Percentiles rank a stretch among this genome's conserved stretches.
Evolutionary conservation across 1,140 invertebrate genomes (phyloP).

Genomic region (Pseudomyrmex cubaensis): DNA sequence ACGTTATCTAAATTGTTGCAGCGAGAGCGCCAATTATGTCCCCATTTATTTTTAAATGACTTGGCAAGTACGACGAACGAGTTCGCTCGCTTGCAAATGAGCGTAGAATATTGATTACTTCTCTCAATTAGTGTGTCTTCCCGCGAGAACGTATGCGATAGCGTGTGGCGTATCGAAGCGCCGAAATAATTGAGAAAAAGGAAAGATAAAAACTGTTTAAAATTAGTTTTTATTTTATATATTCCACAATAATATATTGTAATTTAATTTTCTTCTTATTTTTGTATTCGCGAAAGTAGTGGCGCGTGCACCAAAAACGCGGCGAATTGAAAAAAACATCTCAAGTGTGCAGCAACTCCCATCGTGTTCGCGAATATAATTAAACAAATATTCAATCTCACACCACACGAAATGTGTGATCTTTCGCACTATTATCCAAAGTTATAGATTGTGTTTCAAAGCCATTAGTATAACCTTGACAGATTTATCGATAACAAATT

Average conservation of each 20-base stretch:
- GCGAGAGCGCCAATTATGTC: constrained; percentile 36
- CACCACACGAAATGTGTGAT: not conserved
- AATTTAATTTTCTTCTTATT: constrained; percentile 30
- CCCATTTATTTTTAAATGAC: constrained; percentile 55
- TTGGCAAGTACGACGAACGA: constrained; percentile 20
- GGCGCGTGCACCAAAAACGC: constrained; percentile 26
- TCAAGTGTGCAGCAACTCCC: not conserved
- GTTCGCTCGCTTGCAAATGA: constrained; percentile 29
- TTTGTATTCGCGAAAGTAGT: not conserved
- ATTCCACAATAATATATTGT: constrained; percentile 37
- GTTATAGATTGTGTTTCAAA: not conserved
- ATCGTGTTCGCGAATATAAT: constrained; percentile 10
- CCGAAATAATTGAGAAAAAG: not conserved
- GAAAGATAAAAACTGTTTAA: constrained; percentile 18
- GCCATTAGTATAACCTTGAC: not conserved
- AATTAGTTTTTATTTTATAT: constrained; percentile 35
- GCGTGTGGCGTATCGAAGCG: constrained; percentile 3
- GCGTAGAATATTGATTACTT: constrained; percentile 51
- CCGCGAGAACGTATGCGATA: constrained; percentile 42
- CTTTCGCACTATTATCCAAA: not conserved
- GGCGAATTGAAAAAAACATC: constrained; percentile 27
- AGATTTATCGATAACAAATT: constrained; percentile 34
- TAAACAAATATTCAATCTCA: constrained; percentile 38
- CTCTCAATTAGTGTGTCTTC: constrained; percentile 44
- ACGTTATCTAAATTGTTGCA: constrained; percentile 37